Evolutionary conservation across 2,113 vertebrate species (phyloP).

Genomic region (Dolichallabes microphthalmus): DNA sequence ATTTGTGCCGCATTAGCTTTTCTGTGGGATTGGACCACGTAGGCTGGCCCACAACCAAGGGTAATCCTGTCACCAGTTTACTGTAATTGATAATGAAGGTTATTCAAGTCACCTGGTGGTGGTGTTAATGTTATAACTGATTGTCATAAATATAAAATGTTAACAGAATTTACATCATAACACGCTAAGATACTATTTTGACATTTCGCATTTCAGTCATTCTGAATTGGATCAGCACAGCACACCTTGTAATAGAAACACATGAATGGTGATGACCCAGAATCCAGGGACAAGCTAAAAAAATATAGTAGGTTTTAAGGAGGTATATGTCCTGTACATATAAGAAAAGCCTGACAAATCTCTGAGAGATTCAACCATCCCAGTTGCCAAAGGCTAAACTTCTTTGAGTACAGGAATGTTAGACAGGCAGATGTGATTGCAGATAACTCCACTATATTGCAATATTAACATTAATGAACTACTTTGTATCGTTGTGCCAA

Average conservation of each 20-base stretch:
- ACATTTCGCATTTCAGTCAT: neutral
- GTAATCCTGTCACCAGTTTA: too few species aligned
- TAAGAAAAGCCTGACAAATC: neutral
- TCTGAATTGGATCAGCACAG: neutral
- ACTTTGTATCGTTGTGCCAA: neutral
- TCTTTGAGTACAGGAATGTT: conserved; percentile 3
- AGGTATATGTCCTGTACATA: neutral
- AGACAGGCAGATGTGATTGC: conserved; percentile 45
- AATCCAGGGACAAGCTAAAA: neutral
- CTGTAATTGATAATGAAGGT: too few species aligned
- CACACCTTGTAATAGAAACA: neutral
- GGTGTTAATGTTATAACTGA: too few species aligned
- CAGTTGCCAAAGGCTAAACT: conserved; percentile 28
- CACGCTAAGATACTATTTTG: neutral
- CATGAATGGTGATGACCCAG: neutral
- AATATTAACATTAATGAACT: conserved; percentile 26
- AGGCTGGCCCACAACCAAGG: too few species aligned
- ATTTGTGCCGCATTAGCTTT: too few species aligned
- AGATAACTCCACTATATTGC: conserved; percentile 32
- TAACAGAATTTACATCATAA: neutral
- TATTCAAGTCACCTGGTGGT: too few species aligned
- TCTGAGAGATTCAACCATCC: conserved; percentile 16
- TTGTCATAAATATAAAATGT: too few species aligned
- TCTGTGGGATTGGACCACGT: too few species aligned
- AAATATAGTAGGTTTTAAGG: neutral